phyloP scores from a whole-genome alignment of 2,888 invertebrate species.

The Hydriomena furcata region DNA sequence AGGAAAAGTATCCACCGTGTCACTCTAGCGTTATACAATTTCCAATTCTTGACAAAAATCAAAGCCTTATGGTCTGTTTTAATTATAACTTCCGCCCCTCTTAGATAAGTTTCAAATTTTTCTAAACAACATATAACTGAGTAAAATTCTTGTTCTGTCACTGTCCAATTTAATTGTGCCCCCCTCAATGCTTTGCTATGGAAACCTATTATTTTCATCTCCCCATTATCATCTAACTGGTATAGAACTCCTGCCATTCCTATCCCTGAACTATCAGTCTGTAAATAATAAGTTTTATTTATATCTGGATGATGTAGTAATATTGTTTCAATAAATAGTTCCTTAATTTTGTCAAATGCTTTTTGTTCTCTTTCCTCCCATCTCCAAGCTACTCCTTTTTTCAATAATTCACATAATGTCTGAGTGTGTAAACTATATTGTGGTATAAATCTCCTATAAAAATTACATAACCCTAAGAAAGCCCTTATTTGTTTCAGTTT shows the following conservation, averaged over 20 bases:
- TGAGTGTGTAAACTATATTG: conserved; percentile 20
- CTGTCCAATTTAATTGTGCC: too few relatives aligned
- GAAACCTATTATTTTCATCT: too few relatives aligned
- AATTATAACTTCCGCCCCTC: too few relatives aligned
- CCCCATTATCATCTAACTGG: too few relatives aligned
- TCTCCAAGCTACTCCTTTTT: conserved; percentile 22
- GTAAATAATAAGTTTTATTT: conserved; percentile 27
- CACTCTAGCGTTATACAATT: too few relatives aligned
- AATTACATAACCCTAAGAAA: conserved; percentile 39
- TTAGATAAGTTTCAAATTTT: too few relatives aligned
- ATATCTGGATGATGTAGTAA: conserved; percentile 23
- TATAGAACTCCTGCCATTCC: conserved; percentile 33
- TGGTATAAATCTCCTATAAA: conserved; percentile 35
- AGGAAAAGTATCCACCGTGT: too few relatives aligned
- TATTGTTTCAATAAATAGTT: conserved; percentile 22
- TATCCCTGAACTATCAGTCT: conserved; percentile 34
- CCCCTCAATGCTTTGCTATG: too few relatives aligned
- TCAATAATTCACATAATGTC: conserved; percentile 36
- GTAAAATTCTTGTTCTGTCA: too few relatives aligned
- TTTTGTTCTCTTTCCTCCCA: conserved; percentile 25
- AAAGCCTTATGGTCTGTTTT: too few relatives aligned
- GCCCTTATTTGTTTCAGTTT: conserved; percentile 34
- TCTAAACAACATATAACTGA: too few relatives aligned
- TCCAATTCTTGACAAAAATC: too few relatives aligned
- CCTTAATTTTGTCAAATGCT: conserved; percentile 32